Conservation (phyloP, 2,797 vertebrate genomes). For the Oryzias sinensis region DNA sequence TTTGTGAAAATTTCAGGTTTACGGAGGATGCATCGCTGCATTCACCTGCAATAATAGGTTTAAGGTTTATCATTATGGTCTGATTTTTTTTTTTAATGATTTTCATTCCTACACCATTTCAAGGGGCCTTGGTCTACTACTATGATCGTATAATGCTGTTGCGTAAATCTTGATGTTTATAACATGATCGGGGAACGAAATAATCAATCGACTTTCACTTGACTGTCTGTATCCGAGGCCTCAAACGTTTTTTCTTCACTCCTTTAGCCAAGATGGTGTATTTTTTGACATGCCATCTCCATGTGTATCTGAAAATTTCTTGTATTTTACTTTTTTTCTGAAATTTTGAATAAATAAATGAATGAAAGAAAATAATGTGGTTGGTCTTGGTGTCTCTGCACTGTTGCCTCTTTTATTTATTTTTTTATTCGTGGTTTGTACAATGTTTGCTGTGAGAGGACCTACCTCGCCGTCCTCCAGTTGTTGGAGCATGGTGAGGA, state of each 20-base stretch:
- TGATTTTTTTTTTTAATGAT: slow-evolving; percentile 65
- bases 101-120: slow-evolving; percentile 77
- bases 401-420: background rate
- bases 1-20: slow-evolving; percentile 75
- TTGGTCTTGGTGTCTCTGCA: background rate
- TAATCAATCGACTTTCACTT: slow-evolving; percentile 56
- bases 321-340: slow-evolving; percentile 80
- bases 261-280: slow-evolving; percentile 84
- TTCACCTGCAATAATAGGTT: slow-evolving; percentile 80
- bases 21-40: slow-evolving; percentile 68
- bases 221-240: slow-evolving; percentile 84
- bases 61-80: slow-evolving; percentile 74
- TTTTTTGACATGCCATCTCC: slow-evolving; percentile 80
- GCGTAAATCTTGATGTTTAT: slow-evolving; percentile 68
- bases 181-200: slow-evolving; percentile 58
- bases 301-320: slow-evolving; percentile 79
- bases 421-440: background rate
- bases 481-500: slow-evolving; percentile 60
- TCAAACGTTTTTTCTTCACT: slow-evolving; percentile 76
- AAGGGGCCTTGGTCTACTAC: slow-evolving; percentile 73
- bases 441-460: background rate
- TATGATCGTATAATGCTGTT: slow-evolving; percentile 54
- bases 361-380: slow-evolving; percentile 19
- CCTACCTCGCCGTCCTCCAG: slow-evolving; percentile 23
- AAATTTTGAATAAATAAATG: slow-evolving; percentile 79